Evolutionary conservation across 1,140 invertebrate genomes (phyloP), one percentile per base, ranked within the genome.

Genomic region (Vollenhovia emeryi): DNA sequence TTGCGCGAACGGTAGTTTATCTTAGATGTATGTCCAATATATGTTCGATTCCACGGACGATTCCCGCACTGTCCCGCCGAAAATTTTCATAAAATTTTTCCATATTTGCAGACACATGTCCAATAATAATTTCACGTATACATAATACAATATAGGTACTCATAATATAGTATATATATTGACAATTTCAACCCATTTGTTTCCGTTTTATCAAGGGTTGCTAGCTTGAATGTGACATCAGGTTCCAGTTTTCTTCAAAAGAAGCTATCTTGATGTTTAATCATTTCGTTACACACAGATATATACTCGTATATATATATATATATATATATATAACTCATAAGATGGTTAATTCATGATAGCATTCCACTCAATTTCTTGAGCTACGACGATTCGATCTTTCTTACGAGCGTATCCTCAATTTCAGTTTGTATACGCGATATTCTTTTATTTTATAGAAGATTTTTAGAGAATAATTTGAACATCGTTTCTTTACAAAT

Each of bases 341-440:
- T 36, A 60, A 13, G 3, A 78, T 78, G 59, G 30, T 78, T 78
- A 50, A 78, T 78, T 78, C 75, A 78, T 78, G 75, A 1, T n/a
- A 36, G 43, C 30, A 66, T 78, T 78, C 75, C 75, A 66, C 75
- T 66, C 75, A 78, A 78, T 78, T 78, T 78, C 75, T 48, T 24
- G 13, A 48, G 62, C 59, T 78, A 36, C 48, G 60, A 78, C 40
- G 11, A n/a, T 18, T 64, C 74, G 13, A 50, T 36, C 59, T 15
- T 36, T 66, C 43, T 78, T 66, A 66, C 43, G n/a, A 66, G 13
- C 13, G 21, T 50, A 6, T 36, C 36, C 24, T 76, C 55, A 60
- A 60, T 66, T 64, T 45, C n/a, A 64, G 57, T 64, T 78, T 45
- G 40, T 78, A 40, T 48, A 48, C 11, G 40, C 8, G 30, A 64